Evolutionary conservation across 2,797 vertebrate species (phyloP), one percentile per base, ranked within the genome.

Genomic region (Erethizon dorsatum): DNA sequence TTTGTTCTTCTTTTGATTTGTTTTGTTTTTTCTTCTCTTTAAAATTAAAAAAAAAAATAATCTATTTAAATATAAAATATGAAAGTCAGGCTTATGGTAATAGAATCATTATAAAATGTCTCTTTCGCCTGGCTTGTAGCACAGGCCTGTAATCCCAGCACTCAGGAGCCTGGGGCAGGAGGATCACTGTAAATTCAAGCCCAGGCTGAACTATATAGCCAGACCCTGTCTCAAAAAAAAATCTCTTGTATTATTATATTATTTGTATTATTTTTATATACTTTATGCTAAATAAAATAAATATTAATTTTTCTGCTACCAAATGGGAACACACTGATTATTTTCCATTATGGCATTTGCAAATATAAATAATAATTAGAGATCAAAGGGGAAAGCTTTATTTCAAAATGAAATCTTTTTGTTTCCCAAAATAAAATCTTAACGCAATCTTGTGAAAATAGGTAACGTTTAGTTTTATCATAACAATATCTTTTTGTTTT

Each of bases 201-300:
- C 56, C 18, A 56, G 18, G 17, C 5, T 56, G 56, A 56, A 56
- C 56, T 17, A 20, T 5, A 20, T 56, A 18, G 56, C 56, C 56
- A 56, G 56, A 18, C 18, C 18, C 56, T 56, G 15, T 56, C 56
- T 56, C 56, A 18, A 56, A 56, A 56, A 15, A 56, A 56, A 56
- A 56, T 59, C 37, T 41, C 37, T 41, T 59, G 18, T 59, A 59
- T 59, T 59, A 22, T 22, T 59, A 2, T 61, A 47, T 52, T 83
- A 83, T 78, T 78, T 56, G 28, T 37, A 67, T 73, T 83, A 33
- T 83, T 78, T 92, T 91, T 83, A 65, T 65, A 82, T 75, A 91
- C 17, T 63, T 65, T 33, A 57, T 82, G 24, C 15, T 83, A 54
- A 33, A 89, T 54, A 84, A 95, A 92, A 31, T 33, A 92, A 52